Conservation (phyloP, 2,888 invertebrate genomes). For the Pocota personata region DNA sequence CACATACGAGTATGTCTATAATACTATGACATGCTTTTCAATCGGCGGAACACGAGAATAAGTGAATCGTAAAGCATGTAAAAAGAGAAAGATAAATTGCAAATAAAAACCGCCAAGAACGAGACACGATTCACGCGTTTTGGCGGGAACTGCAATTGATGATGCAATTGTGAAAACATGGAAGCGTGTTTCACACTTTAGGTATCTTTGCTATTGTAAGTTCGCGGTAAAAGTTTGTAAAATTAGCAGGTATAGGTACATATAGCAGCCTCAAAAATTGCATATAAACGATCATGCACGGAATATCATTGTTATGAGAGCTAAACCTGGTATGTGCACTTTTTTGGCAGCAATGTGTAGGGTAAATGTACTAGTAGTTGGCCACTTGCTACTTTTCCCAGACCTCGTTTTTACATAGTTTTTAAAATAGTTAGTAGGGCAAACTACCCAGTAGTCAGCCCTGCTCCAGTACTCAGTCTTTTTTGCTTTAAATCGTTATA, state of each 20-base stretch:
- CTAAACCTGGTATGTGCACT: no score
- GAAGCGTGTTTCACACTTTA: conserved; percentile 3
- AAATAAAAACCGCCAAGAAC: conserved; percentile 6
- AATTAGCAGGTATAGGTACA: background rate
- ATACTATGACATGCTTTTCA: background rate
- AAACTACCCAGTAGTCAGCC: no score
- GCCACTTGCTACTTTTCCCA: no score
- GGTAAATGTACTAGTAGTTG: no score
- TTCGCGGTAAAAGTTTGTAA: background rate
- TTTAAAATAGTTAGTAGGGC: no score
- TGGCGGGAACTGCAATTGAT: conserved; percentile 67
- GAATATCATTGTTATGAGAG: no score
- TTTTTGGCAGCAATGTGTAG: no score
- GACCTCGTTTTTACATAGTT: no score
- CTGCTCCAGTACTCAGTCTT: no score
- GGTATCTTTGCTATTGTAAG: background rate
- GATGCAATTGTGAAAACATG: conserved; percentile 30
- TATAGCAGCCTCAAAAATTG: no score
- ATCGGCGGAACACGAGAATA: conserved; percentile 6
- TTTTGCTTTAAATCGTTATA: no score
- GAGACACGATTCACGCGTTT: conserved; percentile 40
- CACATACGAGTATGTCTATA: background rate
- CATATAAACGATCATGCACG: no score
- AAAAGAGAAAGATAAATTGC: conserved; percentile 9
- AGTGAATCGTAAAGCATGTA: conserved; percentile 5